Evolutionary conservation across 23 tunicate genomes (phyloP).

Genomic region (Aplidium turbinatum): DNA sequence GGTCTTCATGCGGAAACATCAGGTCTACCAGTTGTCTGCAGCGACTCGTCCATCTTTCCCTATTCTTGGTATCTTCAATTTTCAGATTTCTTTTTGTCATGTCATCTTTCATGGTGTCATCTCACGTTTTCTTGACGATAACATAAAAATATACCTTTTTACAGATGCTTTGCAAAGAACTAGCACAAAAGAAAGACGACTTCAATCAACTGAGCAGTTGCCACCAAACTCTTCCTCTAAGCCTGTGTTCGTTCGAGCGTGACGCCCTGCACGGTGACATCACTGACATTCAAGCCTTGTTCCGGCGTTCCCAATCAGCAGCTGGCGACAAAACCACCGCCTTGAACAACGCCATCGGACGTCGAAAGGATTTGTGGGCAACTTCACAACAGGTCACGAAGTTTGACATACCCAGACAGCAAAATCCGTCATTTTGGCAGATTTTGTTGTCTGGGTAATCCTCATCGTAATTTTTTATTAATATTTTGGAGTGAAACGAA

Average conservation of each 20-base stretch:
- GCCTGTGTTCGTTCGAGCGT: constrained; percentile 65
- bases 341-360: constrained; percentile 65
- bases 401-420: no score
- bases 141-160: not conserved
- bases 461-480: no score
- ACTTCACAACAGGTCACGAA: constrained; percentile 89
- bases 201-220: constrained; percentile 66
- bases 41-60: no score
- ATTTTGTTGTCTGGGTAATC: no score
- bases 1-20: no score
- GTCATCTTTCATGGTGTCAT: no score
- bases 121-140: not conserved
- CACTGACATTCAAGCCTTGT: constrained; percentile 48
- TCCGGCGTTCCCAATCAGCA: constrained; percentile 41
- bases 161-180: constrained; percentile 78
- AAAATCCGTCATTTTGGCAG: no score
- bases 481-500: no score
- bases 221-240: constrained; percentile 78
- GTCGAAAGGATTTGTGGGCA: constrained; percentile 86
- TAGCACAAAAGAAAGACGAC: constrained; percentile 73
- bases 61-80: no score
- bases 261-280: constrained; percentile 60
- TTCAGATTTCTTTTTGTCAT: no score
- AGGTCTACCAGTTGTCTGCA: no score
- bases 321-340: constrained; percentile 60